A percentile compares a stretch with the other conserved stretches of the same genome.
Conservation (phyloP, 2,797 vertebrate genomes). For the Melopsittacus undulatus region DNA sequence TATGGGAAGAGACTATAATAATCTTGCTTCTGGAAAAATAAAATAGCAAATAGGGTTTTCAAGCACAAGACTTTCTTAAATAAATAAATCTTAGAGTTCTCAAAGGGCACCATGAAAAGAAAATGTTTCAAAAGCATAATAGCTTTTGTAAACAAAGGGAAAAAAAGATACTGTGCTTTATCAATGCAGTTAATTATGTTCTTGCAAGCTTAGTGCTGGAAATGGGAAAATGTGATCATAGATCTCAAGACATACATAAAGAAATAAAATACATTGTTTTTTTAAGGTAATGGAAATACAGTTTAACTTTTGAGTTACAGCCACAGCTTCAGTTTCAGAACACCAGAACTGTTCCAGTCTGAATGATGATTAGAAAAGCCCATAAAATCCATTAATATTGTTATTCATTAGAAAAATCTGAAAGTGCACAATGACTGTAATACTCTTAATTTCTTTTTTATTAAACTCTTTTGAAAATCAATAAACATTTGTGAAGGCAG, state of each 20-base stretch:
- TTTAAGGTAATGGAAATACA: neutral
- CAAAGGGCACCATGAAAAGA: neutral
- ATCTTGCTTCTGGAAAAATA: neutral
- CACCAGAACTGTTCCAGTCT: neutral
- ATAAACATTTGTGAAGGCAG: neutral
- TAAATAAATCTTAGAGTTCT: neutral
- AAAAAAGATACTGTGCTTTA: neutral
- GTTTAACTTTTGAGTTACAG: neutral
- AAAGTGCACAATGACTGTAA: neutral
- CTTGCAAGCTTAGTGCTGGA: neutral
- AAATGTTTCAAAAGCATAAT: neutral
- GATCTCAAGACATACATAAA: neutral
- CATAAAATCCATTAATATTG: neutral
- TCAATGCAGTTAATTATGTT: neutral
- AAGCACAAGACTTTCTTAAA: neutral
- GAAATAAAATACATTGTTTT: neutral
- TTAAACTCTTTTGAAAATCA: neutral
- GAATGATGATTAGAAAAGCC: neutral
- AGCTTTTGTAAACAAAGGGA: neutral
- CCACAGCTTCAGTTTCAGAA: neutral
- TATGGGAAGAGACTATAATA: neutral
- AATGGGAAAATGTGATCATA: neutral
- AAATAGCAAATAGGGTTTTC: neutral
- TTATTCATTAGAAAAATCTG: neutral
- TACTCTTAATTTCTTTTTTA: neutral